A percentile compares a stretch with the other conserved stretches of the same genome.
Conservation (phyloP, 2,113 vertebrate species). For the Notothenia rossii region DNA sequence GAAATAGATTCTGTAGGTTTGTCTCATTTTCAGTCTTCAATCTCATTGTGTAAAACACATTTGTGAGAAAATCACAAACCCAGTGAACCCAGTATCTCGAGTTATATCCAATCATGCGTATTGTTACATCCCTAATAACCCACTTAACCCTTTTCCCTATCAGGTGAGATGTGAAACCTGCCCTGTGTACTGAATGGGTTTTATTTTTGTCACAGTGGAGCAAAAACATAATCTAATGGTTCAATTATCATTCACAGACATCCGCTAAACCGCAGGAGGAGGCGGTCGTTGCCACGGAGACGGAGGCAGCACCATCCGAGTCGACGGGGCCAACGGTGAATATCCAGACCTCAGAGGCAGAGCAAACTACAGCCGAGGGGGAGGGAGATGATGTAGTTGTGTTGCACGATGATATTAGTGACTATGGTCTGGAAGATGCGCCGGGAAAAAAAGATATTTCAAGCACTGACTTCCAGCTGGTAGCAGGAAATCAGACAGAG, state of each 20-base stretch:
- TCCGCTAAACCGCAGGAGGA: constrained; percentile 60
- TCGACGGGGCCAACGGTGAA: constrained; percentile 83
- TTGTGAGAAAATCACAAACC: no score
- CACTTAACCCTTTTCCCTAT: not conserved
- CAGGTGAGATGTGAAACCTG: constrained; percentile 29
- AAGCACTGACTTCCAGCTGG: not conserved
- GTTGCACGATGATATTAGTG: not conserved
- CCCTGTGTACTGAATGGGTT: not conserved
- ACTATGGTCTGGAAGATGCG: not conserved
- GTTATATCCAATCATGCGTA: no score
- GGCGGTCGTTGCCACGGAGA: constrained; percentile 42
- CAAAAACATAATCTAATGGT: constrained; percentile 17
- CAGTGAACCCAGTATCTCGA: no score
- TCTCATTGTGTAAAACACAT: no score
- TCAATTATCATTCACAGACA: constrained; percentile 61
- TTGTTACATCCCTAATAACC: not conserved
- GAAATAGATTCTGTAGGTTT: no score
- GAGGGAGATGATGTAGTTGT: not conserved
- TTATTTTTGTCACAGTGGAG: not conserved
- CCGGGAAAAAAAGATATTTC: not conserved
- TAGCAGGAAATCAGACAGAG: not conserved
- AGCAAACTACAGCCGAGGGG: constrained; percentile 44
- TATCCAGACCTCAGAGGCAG: constrained; percentile 78
- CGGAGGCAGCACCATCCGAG: constrained; percentile 67
- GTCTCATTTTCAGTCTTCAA: no score